Conservation (phyloP, 1,140 invertebrate genomes). For the Platyura marginata region DNA sequence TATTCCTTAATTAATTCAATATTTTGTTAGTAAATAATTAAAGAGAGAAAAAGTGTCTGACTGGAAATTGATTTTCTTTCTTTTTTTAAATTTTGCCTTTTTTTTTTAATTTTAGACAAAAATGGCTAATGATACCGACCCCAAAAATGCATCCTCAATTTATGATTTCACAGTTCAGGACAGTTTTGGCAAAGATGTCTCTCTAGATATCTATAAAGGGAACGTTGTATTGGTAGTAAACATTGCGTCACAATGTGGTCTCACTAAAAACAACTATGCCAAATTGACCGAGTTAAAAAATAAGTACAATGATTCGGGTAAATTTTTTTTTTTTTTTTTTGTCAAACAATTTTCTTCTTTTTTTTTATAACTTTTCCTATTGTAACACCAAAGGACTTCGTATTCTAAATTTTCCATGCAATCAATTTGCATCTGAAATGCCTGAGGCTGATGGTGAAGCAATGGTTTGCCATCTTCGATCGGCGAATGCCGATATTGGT, state of each 20-base stretch:
- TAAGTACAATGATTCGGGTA: slow-evolving; percentile 30
- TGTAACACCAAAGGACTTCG: too few species aligned
- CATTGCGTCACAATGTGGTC: slow-evolving; percentile 72
- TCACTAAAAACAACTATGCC: slow-evolving; percentile 61
- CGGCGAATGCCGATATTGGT: slow-evolving; percentile 57
- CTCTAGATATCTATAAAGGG: slow-evolving; percentile 50
- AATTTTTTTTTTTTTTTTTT: too few species aligned
- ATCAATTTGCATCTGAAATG: slow-evolving; percentile 75
- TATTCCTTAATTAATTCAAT: too few species aligned
- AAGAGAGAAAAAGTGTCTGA: too few species aligned
- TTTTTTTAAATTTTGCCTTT: too few species aligned
- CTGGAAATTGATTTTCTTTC: too few species aligned
- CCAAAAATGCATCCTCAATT: slow-evolving; percentile 39
- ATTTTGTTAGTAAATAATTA: too few species aligned
- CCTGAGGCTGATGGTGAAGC: slow-evolving; percentile 45
- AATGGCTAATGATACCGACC: slow-evolving; percentile 10
- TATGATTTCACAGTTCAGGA: slow-evolving; percentile 59
- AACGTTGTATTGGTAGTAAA: slow-evolving; percentile 63
- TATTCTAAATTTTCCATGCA: slow-evolving; percentile 82
- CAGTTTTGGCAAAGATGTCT: slow-evolving; percentile 51
- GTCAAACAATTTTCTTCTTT: too few species aligned
- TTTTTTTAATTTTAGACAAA: background rate
- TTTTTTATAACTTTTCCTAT: too few species aligned
- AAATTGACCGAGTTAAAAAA: slow-evolving; percentile 56
- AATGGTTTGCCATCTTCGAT: slow-evolving; percentile 53